These are phyloP conservation scores for Ferrisia virgata DNA, from an alignment of 2,888 invertebrate species.

Conservation along the genomic window DNA sequence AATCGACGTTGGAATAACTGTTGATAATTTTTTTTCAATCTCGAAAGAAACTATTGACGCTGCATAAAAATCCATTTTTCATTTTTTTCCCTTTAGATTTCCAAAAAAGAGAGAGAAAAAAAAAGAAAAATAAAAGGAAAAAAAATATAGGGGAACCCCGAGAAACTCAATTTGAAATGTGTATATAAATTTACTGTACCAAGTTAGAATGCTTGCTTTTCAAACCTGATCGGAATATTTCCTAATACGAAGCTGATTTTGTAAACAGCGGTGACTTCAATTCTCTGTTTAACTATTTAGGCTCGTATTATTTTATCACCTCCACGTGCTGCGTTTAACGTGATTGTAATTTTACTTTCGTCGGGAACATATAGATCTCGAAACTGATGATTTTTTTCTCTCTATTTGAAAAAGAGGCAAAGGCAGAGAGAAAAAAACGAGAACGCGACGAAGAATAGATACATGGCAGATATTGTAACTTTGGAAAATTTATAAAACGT, in stretches of 20 bases:
- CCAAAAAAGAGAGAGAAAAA: no score
- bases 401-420: background rate
- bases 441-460: slow-evolving; percentile 3
- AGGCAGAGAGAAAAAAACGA: background rate
- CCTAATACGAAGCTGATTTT: background rate
- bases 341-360: slow-evolving; percentile 16
- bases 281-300: slow-evolving; percentile 7
- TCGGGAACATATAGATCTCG: slow-evolving; percentile 1
- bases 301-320: slow-evolving; percentile 29
- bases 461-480: background rate
- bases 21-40: slow-evolving; percentile 18
- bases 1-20: background rate
- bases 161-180: background rate
- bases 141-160: no score
- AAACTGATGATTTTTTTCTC: background rate
- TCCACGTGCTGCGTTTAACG: slow-evolving; percentile 20
- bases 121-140: background rate
- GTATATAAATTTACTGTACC: background rate
- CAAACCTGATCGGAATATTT: slow-evolving; percentile 28
- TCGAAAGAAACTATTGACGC: background rate
- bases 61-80: background rate
- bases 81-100: background rate
- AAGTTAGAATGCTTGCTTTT: background rate
- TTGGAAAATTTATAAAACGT: background rate
- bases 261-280: background rate